phyloP scores from a whole-genome alignment of 2,113 vertebrate genomes.

The Dipodomys ordii region DNA sequence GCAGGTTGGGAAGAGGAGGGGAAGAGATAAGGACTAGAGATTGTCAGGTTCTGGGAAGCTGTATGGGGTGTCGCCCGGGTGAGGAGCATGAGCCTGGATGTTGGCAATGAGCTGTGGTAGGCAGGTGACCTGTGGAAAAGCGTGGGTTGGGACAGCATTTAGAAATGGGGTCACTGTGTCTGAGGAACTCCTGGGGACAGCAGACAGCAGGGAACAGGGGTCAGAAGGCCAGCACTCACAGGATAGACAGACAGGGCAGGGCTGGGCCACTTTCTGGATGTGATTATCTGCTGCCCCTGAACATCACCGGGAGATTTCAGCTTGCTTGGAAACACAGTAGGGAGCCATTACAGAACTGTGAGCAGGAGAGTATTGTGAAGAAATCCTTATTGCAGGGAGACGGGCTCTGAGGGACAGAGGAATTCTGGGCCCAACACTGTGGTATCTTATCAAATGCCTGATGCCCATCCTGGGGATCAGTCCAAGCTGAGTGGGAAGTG shows the following conservation, averaged over 20 bases:
- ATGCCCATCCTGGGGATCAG: not conserved
- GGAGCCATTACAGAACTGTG: not conserved
- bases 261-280: too few species aligned
- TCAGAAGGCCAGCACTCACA: not conserved
- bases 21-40: too few species aligned
- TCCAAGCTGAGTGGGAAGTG: not conserved
- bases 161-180: not conserved
- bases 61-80: rapidly evolving
- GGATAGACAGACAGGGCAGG: not conserved
- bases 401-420: not conserved
- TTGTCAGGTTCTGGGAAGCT: not conserved
- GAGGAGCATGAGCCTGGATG: not conserved
- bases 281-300: not conserved
- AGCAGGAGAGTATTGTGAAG: not conserved
- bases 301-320: not conserved
- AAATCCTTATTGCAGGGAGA: not conserved
- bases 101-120: not conserved
- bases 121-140: not conserved
- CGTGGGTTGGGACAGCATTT: not conserved
- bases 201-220: not conserved
- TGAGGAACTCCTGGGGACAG: not conserved
- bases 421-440: not conserved
- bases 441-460: not conserved
- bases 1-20: too few species aligned
- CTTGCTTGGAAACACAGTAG: not conserved